Evolutionary conservation across 1,140 invertebrate species (phyloP).

Genomic region (Metaphire vulgaris): DNA sequence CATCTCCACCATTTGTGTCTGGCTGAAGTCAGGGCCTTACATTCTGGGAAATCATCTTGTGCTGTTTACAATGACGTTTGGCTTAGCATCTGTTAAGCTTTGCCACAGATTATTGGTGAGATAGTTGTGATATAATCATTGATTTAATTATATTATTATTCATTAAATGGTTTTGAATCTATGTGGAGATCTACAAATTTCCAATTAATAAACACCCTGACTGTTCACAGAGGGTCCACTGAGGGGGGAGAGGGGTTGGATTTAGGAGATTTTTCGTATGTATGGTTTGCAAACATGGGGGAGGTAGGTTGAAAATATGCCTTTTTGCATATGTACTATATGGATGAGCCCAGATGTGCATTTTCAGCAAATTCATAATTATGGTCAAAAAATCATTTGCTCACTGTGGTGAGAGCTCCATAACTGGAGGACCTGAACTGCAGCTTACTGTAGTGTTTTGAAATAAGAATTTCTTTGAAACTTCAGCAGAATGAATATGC

Average conservation of each 20-base stretch:
- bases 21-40: constrained; percentile 78
- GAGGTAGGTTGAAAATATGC: too few species aligned
- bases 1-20: constrained; percentile 85
- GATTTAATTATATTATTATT: not conserved
- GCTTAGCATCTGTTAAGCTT: constrained; percentile 89
- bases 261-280: too few species aligned
- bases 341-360: too few species aligned
- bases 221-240: not conserved
- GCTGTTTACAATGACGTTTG: constrained; percentile 90
- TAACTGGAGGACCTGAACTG: not conserved
- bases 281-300: too few species aligned
- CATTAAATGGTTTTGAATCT: not conserved
- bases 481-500: not conserved
- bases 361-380: too few species aligned
- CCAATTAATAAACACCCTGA: not conserved
- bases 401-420: not conserved
- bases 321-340: too few species aligned
- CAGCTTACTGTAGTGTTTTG: not conserved
- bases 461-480: not conserved
- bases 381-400: not conserved
- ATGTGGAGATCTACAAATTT: not conserved
- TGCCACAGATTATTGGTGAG: constrained; percentile 92
- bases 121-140: constrained; percentile 38
- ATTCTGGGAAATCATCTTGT: constrained; percentile 87
- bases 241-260: too few species aligned